A percentile compares a stretch with the other conserved stretches of the same genome.
phyloP scores from a whole-genome alignment of 2,888 invertebrate genomes.

The Cosmia pyralina region DNA sequence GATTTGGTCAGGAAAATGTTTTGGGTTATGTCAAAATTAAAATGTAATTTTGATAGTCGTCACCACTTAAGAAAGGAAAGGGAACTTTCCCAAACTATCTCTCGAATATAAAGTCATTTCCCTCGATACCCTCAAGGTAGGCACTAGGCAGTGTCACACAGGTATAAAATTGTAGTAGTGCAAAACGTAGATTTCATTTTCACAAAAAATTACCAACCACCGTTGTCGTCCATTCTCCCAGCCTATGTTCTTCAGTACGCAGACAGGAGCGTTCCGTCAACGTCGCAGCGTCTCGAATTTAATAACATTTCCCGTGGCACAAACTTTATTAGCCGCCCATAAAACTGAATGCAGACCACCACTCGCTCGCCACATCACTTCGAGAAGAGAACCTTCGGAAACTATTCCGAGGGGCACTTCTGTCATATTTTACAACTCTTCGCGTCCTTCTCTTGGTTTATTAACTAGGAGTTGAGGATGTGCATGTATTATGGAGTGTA shows the following conservation, averaged over 20 bases:
- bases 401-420: slow-evolving; percentile 34
- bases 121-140: neutral
- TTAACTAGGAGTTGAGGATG: slow-evolving; percentile 10
- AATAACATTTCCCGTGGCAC: slow-evolving; percentile 76
- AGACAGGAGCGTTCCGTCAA: slow-evolving; percentile 75
- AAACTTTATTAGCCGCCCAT: slow-evolving; percentile 78
- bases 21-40: neutral
- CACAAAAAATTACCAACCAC: neutral
- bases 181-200: neutral
- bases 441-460: slow-evolving; percentile 23
- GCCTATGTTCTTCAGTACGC: slow-evolving; percentile 40
- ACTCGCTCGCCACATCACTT: slow-evolving; percentile 34
- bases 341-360: slow-evolving; percentile 67
- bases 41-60: too few species aligned
- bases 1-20: neutral
- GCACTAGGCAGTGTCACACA: neutral
- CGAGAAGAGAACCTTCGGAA: slow-evolving; percentile 21
- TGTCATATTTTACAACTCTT: slow-evolving; percentile 53
- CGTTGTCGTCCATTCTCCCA: slow-evolving; percentile 41
- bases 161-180: neutral
- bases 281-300: slow-evolving; percentile 74
- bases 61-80: neutral
- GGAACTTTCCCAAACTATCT: neutral
- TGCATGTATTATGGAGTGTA: neutral
- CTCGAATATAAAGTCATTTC: neutral